These are phyloP conservation scores for Brachionus angularis DNA, from an alignment of 1,140 invertebrate species.

Conservation along the genomic window DNA sequence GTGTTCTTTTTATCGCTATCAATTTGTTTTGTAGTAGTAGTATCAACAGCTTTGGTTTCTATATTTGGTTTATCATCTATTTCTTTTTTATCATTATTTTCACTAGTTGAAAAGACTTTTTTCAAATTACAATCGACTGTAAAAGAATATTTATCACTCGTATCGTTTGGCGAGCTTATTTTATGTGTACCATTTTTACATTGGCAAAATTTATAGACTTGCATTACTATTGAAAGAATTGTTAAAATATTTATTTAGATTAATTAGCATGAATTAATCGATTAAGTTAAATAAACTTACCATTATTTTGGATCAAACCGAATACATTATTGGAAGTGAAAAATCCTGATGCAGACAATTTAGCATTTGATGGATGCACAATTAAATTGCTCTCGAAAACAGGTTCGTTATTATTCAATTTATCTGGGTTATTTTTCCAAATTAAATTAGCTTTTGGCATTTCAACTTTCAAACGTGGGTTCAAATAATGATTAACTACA, in stretches of 20 bases:
- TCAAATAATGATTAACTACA: slow-evolving; percentile 65
- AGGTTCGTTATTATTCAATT: neutral
- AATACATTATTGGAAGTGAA: slow-evolving; percentile 6
- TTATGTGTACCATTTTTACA: slow-evolving; percentile 40
- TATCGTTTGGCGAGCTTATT: neutral
- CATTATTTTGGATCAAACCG: slow-evolving; percentile 27
- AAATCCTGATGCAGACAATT: neutral
- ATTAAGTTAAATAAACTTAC: neutral
- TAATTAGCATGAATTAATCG: neutral
- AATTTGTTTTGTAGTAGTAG: neutral
- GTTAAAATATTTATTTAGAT: too few species aligned
- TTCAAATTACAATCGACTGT: slow-evolving; percentile 33
- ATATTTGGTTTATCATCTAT: neutral
- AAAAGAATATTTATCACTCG: slow-evolving; percentile 15
- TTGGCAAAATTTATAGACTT: slow-evolving; percentile 43
- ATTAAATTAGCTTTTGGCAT: slow-evolving; percentile 6
- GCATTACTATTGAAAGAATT: slow-evolving; percentile 25
- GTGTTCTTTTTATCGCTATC: neutral
- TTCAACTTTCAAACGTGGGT: neutral
- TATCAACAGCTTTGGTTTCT: neutral
- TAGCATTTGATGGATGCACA: neutral
- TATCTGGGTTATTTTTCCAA: neutral
- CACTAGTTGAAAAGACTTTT: neutral
- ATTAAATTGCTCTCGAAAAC: neutral
- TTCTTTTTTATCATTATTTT: neutral